Percentiles rank a stretch among this genome's conserved stretches.
Conservation (phyloP, 2,113 vertebrate species). For the Zosterops japonicus region DNA sequence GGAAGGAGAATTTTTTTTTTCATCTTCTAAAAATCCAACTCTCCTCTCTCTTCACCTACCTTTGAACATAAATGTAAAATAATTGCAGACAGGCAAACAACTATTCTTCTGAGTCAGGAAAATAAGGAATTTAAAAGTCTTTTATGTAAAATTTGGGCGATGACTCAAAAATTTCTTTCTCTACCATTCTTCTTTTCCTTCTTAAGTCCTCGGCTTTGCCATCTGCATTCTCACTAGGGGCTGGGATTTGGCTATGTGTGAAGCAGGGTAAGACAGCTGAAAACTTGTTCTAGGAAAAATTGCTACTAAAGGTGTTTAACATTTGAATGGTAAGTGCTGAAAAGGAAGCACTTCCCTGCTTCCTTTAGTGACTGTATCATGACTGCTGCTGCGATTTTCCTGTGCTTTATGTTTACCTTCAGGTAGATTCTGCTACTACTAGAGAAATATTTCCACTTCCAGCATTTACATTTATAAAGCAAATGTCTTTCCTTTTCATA, state of each 20-base stretch:
- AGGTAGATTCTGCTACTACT: not conserved
- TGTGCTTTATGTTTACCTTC: not conserved
- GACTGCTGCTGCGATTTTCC: not conserved
- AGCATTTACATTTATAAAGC: not conserved
- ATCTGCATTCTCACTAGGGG: constrained; percentile 4
- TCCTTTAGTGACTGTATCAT: not conserved
- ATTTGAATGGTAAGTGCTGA: not conserved
- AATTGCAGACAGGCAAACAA: not conserved
- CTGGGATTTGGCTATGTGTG: not conserved
- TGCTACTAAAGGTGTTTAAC: not conserved
- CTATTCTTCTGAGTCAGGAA: not conserved
- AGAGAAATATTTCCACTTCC: not conserved
- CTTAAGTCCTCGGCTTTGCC: not conserved
- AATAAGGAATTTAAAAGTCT: not conserved
- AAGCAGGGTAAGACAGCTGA: not conserved
- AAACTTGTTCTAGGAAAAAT: not conserved
- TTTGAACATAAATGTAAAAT: not conserved
- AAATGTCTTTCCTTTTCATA: not conserved
- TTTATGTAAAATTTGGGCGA: not conserved
- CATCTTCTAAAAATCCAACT: not conserved
- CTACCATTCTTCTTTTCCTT: not conserved
- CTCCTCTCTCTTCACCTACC: not conserved
- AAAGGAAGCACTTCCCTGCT: not conserved
- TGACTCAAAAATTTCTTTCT: not conserved
- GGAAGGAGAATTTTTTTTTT: not conserved